Conservation (phyloP, 2,113 vertebrate species). For the Tragelaphus strepsiceros region DNA sequence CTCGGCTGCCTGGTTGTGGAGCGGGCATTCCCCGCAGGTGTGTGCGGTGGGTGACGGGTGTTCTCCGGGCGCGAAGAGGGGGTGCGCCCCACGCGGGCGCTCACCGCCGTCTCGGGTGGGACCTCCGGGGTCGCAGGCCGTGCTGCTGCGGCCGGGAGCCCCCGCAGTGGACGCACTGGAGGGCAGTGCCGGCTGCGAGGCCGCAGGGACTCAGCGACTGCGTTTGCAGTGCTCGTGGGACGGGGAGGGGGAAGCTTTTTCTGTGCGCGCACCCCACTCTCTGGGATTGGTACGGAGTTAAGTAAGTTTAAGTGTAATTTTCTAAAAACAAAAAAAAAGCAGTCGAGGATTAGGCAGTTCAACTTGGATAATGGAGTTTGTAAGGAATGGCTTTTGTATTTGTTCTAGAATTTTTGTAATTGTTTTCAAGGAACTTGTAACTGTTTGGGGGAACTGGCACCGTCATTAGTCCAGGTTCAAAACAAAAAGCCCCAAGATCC, state of each 20-base stretch:
- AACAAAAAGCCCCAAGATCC: neutral
- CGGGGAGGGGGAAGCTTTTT: neutral
- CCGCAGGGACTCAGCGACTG: neutral
- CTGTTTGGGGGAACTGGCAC: neutral
- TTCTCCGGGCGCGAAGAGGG: neutral
- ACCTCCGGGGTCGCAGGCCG: neutral
- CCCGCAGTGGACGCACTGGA: neutral
- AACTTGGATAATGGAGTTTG: neutral
- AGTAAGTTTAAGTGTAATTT: neutral
- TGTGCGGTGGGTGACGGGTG: neutral
- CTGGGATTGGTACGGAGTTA: neutral
- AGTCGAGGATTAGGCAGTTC: no score
- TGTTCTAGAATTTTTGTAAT: neutral
- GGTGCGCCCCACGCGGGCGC: neutral
- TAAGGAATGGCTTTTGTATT: neutral
- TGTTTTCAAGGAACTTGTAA: conserved; percentile 10
- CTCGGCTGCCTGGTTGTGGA: neutral
- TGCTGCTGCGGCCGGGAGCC: neutral
- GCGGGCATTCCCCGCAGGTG: conserved; percentile 31
- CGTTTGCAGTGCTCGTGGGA: neutral
- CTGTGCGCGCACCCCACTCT: neutral
- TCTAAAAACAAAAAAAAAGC: neutral
- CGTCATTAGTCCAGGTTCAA: neutral
- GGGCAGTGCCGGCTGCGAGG: neutral
- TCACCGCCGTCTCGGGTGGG: neutral